phyloP scores from a whole-genome alignment of 1,140 invertebrate species.

The Drusus annulatus region DNA sequence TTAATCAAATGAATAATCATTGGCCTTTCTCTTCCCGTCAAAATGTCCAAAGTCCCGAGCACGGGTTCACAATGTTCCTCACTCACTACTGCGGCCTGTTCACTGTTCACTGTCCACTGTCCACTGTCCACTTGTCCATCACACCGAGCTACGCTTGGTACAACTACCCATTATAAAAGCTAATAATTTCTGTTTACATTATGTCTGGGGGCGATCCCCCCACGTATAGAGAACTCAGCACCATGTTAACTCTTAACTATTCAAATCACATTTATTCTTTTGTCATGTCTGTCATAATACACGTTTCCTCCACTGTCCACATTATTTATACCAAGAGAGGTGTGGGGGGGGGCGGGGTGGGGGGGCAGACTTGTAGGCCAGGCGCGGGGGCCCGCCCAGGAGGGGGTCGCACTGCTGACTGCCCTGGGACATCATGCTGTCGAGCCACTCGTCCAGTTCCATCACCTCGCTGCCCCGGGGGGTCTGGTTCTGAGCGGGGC shows the following conservation, averaged over 20 bases:
- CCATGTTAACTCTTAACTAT: constrained; percentile 26
- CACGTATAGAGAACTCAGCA: constrained; percentile 17
- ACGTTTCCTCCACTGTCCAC: no score
- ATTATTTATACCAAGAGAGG: constrained; percentile 67
- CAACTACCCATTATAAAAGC: constrained; percentile 28
- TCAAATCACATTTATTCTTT: constrained; percentile 26
- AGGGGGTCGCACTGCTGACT: constrained; percentile 68
- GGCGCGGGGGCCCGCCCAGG: constrained; percentile 65
- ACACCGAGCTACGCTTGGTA: constrained; percentile 24
- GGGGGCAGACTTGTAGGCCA: constrained; percentile 64
- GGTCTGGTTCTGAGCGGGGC: constrained; percentile 31
- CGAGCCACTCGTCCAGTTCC: constrained; percentile 66
- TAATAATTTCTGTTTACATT: constrained; percentile 23
- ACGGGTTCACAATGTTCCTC: background rate
- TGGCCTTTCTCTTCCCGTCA: background rate
- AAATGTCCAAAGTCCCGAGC: background rate
- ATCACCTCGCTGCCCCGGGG: constrained; percentile 65
- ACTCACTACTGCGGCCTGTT: background rate
- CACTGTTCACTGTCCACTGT: background rate
- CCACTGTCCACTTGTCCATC: background rate
- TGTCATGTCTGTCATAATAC: background rate
- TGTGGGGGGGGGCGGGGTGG: constrained; percentile 63
- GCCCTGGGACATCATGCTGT: constrained; percentile 66
- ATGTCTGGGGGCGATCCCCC: background rate
- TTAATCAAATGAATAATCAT: constrained; percentile 18